Evolutionary conservation across 2,113 vertebrate species (phyloP), one percentile per base, ranked within the genome.

Genomic region (Oostethus manadensis): DNA sequence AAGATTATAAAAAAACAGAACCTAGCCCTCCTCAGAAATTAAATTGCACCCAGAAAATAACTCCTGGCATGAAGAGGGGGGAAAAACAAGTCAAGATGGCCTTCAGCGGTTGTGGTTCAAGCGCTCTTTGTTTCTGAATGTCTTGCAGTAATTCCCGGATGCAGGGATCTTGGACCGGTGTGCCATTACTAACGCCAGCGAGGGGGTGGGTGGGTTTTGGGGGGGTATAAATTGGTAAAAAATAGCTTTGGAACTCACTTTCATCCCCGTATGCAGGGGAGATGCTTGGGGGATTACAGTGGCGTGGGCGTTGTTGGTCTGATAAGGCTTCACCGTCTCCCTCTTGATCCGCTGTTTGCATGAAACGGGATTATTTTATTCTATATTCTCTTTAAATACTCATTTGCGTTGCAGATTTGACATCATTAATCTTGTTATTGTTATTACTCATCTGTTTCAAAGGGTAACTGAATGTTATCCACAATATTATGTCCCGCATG

Each of bases 1-100:
- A 89, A 85, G 85, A 94, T 92, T 91, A 93, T 85, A 73, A 90
- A 81, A 78, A 79, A 86, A 84, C 88, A 89, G 80, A 88, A 91
- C 84, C 84, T 75, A 74, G 80, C 87, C 83, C 77, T 81, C 90
- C 90, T 87, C 80, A 80, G 63, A 82, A 82, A 90, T 91, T 88
- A 89, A 91, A 94, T 88, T 91, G 87, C 81, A 86, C 84, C 76
- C 85, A 83, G 83, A 85, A 86, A 86, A 86, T 82, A 83, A 89
- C 86, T 84, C 71, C 62, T 75, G 78, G 83, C 83, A 86, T 87
- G 85, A 88, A 89, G 71, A 76, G 81, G 78, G 42, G 64, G 64
- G 65, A 64, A 15, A 17, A 35, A 22, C 43, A 38, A 44, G 44
- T 38, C 51, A 56, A 33, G 54, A 50, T 23, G 20, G 69, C 80